Base-by-base conservation (phyloP, 2,797 vertebrate species). In the Halcyon leucocephala region DNA sequence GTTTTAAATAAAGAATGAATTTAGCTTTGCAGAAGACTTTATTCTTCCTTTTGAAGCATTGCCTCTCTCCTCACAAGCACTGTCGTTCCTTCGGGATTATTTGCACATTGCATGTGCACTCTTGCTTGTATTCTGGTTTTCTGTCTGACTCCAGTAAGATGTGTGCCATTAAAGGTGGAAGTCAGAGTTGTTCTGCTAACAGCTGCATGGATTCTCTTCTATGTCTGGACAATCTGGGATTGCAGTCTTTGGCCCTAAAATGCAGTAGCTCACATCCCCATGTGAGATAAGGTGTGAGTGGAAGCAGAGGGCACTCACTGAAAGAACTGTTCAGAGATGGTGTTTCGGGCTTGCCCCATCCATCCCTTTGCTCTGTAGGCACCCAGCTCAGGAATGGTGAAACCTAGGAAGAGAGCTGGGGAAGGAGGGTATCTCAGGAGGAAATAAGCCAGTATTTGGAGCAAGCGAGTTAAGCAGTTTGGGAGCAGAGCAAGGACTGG, bases 1-100 rank as follows among this genome's bases (percentile, higher is more conserved):
- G 58, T 80, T 95, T 94, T 90, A 90, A 91, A 84, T 74, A 84
- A 94, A 79, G 57, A 89, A 80, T 73, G 7, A 90, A 55, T 49
- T 76, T 69, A 87, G 64, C 57, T 92, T 89, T 80, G 19, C 41
- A 66, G 81, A 82, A 62, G 55, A 58, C 37, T 76, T 77, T 35
- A 16, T 91, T 81, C 41, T 86, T 69, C 52, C 26, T 64, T 89
- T 57, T 61, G 49, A 86, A 89, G 33, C 4, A 0, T 10, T 85
- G 33, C 37, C 54, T 48, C 86, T 82, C 54, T 82, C 33, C 46
- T 29, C 1, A 1, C 18, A 52, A 46, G 28, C 26, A 28, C 64
- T 41, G 3, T 20, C 18, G 18, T 35, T 89, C 52, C 46, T 90
- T 90, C 0, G 0, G 49, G 69, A 64, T 55, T 49, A 2, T 86